phyloP scores from a whole-genome alignment of 2,888 invertebrate species.

The Polymixis flavicincta region DNA sequence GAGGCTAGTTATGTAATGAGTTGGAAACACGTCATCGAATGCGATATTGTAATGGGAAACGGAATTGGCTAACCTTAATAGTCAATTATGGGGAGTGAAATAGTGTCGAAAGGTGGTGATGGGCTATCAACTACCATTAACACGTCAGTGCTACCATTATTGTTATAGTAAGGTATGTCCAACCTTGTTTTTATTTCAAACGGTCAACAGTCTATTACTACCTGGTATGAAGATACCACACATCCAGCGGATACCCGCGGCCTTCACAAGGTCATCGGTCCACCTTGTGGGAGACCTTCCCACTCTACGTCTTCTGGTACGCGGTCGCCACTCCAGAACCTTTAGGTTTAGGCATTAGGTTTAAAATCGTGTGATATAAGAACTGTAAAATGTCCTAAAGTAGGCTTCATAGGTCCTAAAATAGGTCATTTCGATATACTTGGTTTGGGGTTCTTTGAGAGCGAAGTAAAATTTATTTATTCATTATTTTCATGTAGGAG shows the following conservation, averaged over 20 bases:
- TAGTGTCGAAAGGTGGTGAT: slow-evolving; percentile 18
- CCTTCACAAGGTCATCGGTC: too few species aligned
- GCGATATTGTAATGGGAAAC: slow-evolving; percentile 30
- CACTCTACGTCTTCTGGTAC: too few species aligned
- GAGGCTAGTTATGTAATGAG: background rate
- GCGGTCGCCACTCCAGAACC: too few species aligned
- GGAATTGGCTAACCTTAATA: slow-evolving; percentile 29
- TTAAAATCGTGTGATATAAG: background rate
- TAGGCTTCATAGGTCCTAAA: background rate
- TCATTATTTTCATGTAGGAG: too few species aligned
- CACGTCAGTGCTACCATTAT: slow-evolving; percentile 21
- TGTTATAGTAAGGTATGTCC: slow-evolving; percentile 23
- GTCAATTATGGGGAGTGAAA: slow-evolving; percentile 42
- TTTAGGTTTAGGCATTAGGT: too few species aligned
- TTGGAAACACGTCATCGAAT: slow-evolving; percentile 28
- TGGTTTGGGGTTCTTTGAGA: background rate
- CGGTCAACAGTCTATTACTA: background rate
- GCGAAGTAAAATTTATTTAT: background rate
- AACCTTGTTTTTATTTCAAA: slow-evolving; percentile 20
- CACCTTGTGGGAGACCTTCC: too few species aligned
- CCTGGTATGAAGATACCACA: too few species aligned
- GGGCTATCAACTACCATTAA: slow-evolving; percentile 24
- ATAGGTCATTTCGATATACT: background rate
- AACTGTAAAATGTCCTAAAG: background rate
- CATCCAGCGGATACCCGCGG: too few species aligned